Conservation (phyloP, 2,797 vertebrate species). For the Eulemur coronatus region DNA sequence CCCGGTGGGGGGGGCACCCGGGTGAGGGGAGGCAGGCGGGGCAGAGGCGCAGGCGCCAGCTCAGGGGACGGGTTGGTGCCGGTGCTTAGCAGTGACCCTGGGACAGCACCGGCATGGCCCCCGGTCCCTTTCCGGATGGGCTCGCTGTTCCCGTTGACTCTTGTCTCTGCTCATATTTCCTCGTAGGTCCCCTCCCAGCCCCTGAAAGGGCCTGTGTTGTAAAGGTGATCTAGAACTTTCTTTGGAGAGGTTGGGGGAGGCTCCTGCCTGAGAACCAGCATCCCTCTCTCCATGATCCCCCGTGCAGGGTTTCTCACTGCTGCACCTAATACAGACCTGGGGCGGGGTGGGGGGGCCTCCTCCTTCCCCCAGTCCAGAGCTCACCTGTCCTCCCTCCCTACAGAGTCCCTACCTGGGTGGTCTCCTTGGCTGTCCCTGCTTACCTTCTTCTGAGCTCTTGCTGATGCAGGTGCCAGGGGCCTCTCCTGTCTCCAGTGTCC, state of each 20-base stretch:
- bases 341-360: too few relatives aligned
- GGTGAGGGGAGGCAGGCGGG: not conserved
- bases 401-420: not conserved
- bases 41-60: too few relatives aligned
- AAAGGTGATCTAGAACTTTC: not conserved
- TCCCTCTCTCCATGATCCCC: too few relatives aligned
- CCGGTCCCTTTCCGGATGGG: accelerated
- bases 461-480: accelerated
- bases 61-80: accelerated
- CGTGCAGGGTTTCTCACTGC: not conserved
- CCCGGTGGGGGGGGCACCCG: not conserved
- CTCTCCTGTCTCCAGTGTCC: not conserved
- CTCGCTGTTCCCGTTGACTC: accelerated
- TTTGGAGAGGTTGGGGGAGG: not conserved
- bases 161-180: not conserved
- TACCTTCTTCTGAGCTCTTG: not conserved
- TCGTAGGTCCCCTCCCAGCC: not conserved
- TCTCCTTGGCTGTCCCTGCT: not conserved
- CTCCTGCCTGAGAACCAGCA: not conserved
- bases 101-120: not conserved
- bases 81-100: accelerated
- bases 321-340: not conserved
- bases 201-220: not conserved
- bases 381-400: not conserved
- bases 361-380: not conserved